These are phyloP conservation scores for Drosophila pseudoobscura DNA, from an alignment of 1,140 invertebrate genomes.

Conservation along the genomic window DNA sequence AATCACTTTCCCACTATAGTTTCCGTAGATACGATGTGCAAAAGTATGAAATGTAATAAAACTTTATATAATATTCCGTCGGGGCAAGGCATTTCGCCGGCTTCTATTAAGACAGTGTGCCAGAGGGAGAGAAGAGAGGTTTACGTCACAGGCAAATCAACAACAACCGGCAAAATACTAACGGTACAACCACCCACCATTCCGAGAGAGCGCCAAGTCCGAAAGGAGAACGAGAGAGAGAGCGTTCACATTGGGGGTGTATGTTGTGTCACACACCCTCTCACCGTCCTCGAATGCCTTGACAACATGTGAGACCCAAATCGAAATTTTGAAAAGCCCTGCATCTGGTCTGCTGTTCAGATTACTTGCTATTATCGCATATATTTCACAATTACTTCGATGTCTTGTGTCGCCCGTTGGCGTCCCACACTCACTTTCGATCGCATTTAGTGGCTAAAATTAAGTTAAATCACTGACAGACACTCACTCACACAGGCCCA, in stretches of 20 bases:
- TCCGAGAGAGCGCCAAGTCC: conserved; percentile 20
- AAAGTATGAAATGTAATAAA: conserved; percentile 44
- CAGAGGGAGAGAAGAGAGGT: conserved; percentile 17
- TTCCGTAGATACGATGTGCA: conserved; percentile 31
- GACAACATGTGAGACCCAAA: conserved; percentile 39
- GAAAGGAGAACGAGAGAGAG: conserved; percentile 14
- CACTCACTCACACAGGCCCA: conserved; percentile 17
- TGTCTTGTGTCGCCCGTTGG: neutral
- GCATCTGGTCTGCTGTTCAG: neutral
- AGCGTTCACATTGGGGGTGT: conserved; percentile 50
- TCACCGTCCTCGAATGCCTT: conserved; percentile 12
- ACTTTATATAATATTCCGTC: conserved; percentile 34
- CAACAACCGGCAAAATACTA: conserved; percentile 59
- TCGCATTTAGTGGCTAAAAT: conserved; percentile 68
- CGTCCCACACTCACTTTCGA: conserved; percentile 57
- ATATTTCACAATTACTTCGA: conserved; percentile 35
- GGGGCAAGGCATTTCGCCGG: conserved; percentile 23
- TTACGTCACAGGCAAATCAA: conserved; percentile 43
- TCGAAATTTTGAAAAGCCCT: conserved; percentile 12
- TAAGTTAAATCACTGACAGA: conserved; percentile 42
- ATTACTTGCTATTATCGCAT: neutral
- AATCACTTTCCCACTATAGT: conserved; percentile 54
- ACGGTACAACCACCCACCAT: conserved; percentile 66
- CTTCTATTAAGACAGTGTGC: conserved; percentile 29
- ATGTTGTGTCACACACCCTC: neutral